Percentiles rank a stretch among this genome's conserved stretches.
Evolutionary conservation across 2,113 vertebrate species (phyloP).

Genomic region (Psephotus haematonotus): DNA sequence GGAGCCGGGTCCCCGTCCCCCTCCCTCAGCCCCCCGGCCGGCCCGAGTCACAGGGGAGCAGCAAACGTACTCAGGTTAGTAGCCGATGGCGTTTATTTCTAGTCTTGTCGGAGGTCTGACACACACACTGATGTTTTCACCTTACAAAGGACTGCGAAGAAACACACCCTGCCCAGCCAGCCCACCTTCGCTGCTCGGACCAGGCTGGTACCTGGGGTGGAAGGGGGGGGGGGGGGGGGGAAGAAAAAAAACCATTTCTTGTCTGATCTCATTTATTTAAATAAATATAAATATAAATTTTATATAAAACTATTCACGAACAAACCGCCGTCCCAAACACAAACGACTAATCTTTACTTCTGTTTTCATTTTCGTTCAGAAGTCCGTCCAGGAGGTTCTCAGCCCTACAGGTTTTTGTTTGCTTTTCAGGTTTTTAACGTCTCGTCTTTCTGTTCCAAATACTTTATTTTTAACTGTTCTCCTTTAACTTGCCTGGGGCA

Average conservation of each 20-base stretch:
- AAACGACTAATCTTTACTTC: not conserved
- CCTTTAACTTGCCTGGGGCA: not conserved
- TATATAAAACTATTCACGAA: constrained; percentile 87
- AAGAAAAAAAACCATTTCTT: not conserved
- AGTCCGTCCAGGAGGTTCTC: constrained; percentile 35
- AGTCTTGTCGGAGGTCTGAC: not conserved
- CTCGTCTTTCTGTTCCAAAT: not conserved
- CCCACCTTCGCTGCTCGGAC: not conserved
- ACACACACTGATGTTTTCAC: not conserved
- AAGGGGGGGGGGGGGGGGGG: too few species aligned
- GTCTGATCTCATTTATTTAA: constrained; percentile 87
- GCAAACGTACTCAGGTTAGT: not conserved
- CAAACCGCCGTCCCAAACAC: constrained; percentile 54
- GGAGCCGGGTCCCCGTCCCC: not conserved
- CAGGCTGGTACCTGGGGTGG: not conserved
- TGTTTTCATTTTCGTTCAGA: not conserved
- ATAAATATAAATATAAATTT: constrained; percentile 99
- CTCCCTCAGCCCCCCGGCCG: not conserved
- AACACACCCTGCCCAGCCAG: not conserved
- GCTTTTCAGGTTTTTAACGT: not conserved
- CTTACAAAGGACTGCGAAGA: not conserved
- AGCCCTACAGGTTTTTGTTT: not conserved
- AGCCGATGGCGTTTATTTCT: constrained; percentile 43
- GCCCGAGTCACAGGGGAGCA: not conserved
- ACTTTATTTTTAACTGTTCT: not conserved